Evolutionary conservation across 2,888 invertebrate genomes (phyloP), one percentile per base, ranked within the genome.

Genomic region (Timema cristinae): DNA sequence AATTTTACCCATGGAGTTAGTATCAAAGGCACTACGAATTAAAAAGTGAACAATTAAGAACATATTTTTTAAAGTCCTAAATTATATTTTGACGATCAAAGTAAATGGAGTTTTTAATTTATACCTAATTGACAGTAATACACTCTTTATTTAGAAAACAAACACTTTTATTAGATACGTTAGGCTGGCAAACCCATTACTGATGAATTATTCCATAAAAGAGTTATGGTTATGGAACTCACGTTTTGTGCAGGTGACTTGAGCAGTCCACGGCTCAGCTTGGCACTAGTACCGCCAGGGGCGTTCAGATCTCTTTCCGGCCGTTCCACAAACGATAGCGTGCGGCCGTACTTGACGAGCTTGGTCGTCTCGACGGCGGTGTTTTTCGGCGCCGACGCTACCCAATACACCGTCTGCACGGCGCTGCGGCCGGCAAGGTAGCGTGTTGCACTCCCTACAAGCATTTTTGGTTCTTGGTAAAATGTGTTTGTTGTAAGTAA

Each of bases 401-500:
- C 85, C 92, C 92, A 92, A 78, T 92, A 92, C 0, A 91, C 89
- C 0, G 91, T 91, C 79, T 91, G 91, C 47, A 91, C 86, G 1
- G 91, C 91, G 78, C 91, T 88, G 73, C 90, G 86, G 68, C 91
- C 90, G 69, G 89, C 89, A 76, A 91, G 89, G 80, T 89, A 90
- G 72, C 91, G 87, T 47, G 90, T 89, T 63, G 91, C 88, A 76
- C 89, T 86, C 77, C 91, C 90, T 74, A 91, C 87, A 79, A 91
- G 81, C 81, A 81, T 81, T 32, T 32, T 32, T 32, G 32, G 32
- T 32, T 32, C 32, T 32, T 32, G 4, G 32, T 32, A 2, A 32
- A 32, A 32, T 32, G 32, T 32, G 32, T 32, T 32, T 32, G 32
- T 32, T 32, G 32, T 32, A 32, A 32, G 32, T 2, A 32, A 32